Conservation (phyloP, 1,140 invertebrate species). For the Tetragnatha versicolor region DNA sequence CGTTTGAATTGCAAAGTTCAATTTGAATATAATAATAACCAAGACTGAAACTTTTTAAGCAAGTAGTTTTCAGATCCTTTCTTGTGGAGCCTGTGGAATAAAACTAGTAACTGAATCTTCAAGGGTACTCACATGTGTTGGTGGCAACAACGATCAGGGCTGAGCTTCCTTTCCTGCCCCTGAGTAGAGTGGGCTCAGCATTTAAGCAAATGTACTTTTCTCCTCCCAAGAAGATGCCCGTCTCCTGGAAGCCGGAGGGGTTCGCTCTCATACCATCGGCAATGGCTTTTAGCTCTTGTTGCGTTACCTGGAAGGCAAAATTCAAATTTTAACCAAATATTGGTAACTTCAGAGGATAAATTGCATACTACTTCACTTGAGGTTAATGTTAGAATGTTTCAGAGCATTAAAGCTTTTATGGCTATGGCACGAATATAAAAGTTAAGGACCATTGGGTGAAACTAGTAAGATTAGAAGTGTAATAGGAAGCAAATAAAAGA, state of each 20-base stretch:
- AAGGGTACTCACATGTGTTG: conserved; percentile 53
- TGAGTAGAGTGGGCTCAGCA: conserved; percentile 54
- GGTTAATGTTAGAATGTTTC: not conserved
- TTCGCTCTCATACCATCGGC: conserved; percentile 56
- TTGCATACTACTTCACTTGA: not conserved
- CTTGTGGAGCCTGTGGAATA: no score
- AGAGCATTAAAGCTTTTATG: no score
- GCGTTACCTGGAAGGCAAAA: conserved; percentile 47
- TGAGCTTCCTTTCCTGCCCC: conserved; percentile 57
- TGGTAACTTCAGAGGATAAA: not conserved
- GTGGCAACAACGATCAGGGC: conserved; percentile 56
- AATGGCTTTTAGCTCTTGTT: conserved; percentile 55
- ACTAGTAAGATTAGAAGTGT: no score
- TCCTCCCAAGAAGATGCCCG: conserved; percentile 54
- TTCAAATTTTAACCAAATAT: no score
- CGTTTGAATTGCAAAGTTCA: no score
- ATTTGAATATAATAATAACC: no score
- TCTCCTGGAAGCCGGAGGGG: conserved; percentile 51
- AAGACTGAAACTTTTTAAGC: no score
- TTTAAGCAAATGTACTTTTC: conserved; percentile 56
- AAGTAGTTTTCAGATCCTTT: no score
- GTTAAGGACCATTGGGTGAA: no score
- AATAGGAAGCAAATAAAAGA: no score
- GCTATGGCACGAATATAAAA: no score
- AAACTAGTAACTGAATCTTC: no score